phyloP scores from a whole-genome alignment of 2,888 invertebrate genomes.

The Cyrtodaria siliqua region DNA sequence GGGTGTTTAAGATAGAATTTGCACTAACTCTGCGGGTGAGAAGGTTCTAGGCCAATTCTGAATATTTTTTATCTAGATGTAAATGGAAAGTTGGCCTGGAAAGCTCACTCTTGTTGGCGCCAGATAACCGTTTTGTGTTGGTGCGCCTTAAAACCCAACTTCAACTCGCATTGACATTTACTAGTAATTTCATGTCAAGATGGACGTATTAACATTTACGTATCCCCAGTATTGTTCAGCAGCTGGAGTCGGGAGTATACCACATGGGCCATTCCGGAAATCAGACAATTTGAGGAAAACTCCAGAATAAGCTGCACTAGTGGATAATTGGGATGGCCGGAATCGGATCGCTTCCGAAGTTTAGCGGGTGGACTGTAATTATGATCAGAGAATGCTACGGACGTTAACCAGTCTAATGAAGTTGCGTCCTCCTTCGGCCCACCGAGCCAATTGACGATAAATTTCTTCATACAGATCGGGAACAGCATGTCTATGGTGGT shows the following conservation, averaged over 20 bases:
- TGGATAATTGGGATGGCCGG: conserved; percentile 28
- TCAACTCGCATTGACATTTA: no score
- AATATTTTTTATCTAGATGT: no score
- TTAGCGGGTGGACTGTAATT: conserved; percentile 43
- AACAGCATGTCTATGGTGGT: conserved; percentile 70
- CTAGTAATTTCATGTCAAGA: no score
- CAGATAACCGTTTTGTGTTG: no score
- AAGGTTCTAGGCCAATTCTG: no score
- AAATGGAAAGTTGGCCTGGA: no score
- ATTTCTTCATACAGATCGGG: conserved; percentile 73
- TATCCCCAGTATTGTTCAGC: conserved; percentile 14
- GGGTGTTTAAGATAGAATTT: no score
- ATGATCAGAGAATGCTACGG: conserved; percentile 41
- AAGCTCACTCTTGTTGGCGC: no score
- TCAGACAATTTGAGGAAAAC: conserved; percentile 76
- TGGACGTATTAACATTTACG: no score
- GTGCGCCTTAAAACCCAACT: no score
- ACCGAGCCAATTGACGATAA: conserved; percentile 72
- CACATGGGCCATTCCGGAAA: conserved; percentile 80
- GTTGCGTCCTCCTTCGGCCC: conserved; percentile 5
- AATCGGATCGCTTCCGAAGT: background rate
- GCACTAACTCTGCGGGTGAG: no score
- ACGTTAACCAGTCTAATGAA: conserved; percentile 9
- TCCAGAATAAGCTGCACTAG: conserved; percentile 80
- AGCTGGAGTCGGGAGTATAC: conserved; percentile 66